Conservation (phyloP, 2,797 vertebrate genomes). For the Sebastolobus alascanus region DNA sequence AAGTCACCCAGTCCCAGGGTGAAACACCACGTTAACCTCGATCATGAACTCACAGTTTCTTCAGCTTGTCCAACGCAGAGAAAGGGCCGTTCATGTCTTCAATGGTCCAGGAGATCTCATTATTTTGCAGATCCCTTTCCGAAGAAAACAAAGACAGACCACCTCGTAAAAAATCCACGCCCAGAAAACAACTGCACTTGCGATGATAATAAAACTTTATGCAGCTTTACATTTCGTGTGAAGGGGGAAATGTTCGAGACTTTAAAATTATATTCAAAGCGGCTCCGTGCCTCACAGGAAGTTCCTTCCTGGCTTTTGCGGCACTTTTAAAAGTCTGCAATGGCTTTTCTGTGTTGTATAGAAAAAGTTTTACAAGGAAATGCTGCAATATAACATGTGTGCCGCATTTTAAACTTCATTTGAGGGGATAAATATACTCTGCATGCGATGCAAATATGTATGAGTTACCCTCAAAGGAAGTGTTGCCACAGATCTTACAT, state of each 20-base stretch:
- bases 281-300: conserved; percentile 53
- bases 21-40: neutral
- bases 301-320: conserved; percentile 51
- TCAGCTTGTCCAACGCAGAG: conserved; percentile 93
- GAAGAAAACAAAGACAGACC: conserved; percentile 58
- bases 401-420: conserved; percentile 41
- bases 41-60: conserved; percentile 88
- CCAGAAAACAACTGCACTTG: conserved; percentile 64
- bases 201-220: conserved; percentile 62
- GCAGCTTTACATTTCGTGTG: conserved; percentile 49
- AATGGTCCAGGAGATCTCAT: conserved; percentile 99
- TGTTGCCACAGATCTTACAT: conserved; percentile 9
- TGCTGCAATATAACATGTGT: conserved; percentile 39
- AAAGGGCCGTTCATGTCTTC: conserved; percentile 99
- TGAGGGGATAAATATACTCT: conserved; percentile 47
- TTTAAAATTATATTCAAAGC: conserved; percentile 63
- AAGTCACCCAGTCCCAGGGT: neutral
- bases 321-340: conserved; percentile 54
- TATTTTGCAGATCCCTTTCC: conserved; percentile 93
- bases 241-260: conserved; percentile 36
- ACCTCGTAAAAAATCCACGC: conserved; percentile 63
- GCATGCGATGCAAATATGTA: conserved; percentile 40
- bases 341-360: conserved; percentile 32
- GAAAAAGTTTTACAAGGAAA: conserved; percentile 63
- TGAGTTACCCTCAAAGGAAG: conserved; percentile 27